Conservation (phyloP, 23 tunicate genomes). For the Corella eumyota region DNA sequence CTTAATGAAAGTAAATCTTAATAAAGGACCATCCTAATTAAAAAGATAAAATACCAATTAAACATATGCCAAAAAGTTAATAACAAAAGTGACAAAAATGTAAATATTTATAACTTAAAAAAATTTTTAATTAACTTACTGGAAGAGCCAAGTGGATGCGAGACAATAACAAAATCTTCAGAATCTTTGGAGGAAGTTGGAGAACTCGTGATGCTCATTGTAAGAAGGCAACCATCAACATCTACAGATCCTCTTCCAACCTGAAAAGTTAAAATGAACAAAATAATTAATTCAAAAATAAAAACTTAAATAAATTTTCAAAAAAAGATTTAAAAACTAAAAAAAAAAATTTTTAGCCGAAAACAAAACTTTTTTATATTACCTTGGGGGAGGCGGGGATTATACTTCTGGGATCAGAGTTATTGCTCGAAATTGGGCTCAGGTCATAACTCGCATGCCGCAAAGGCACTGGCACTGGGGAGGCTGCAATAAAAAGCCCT, state of each 20-base stretch:
- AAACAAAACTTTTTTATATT: no score
- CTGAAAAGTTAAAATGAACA: slow-evolving; percentile 2
- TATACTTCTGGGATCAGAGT: slow-evolving; percentile 60
- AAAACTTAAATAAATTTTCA: background rate
- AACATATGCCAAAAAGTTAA: background rate
- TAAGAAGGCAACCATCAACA: slow-evolving; percentile 23
- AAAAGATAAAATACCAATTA: background rate
- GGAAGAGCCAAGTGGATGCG: slow-evolving; percentile 30
- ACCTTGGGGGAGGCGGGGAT: slow-evolving; percentile 61
- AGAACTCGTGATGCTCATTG: slow-evolving; percentile 35
- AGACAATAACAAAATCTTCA: slow-evolving; percentile 78
- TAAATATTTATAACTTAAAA: background rate
- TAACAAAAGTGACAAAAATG: background rate
- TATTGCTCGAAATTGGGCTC: slow-evolving; percentile 61
- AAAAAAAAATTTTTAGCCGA: no score
- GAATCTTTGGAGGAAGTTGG: slow-evolving; percentile 34
- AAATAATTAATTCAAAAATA: background rate
- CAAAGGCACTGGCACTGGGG: slow-evolving; percentile 71
- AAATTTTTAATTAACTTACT: slow-evolving; percentile 8
- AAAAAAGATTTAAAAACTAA: no score
- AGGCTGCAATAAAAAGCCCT: slow-evolving; percentile 30
- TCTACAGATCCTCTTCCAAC: slow-evolving; percentile 4
- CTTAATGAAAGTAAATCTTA: no score
- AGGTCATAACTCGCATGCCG: slow-evolving; percentile 6
- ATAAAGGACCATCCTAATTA: no score